These are phyloP conservation scores for Stictocephala bisonia DNA, from an alignment of 2,888 invertebrate species.

Conservation along the genomic window DNA sequence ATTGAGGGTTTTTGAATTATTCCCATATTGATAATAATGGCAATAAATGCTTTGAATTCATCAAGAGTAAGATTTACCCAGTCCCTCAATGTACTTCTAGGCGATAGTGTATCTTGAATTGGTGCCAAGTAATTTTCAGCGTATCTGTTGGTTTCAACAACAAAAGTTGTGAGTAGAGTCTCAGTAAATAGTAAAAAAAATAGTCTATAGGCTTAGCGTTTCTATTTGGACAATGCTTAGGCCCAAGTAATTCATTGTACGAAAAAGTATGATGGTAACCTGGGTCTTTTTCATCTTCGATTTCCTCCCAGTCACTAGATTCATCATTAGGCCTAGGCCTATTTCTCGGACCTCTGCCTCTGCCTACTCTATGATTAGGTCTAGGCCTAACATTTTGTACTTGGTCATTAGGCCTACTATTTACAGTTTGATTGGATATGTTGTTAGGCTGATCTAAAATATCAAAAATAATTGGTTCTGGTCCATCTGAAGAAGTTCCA, in stretches of 20 bases:
- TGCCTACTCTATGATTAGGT: too few relatives aligned
- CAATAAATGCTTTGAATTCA: constrained; percentile 39
- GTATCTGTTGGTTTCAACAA: constrained; percentile 27
- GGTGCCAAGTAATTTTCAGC: too few relatives aligned
- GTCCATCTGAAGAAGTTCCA: too few relatives aligned
- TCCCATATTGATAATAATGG: constrained; percentile 32
- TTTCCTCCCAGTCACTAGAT: constrained; percentile 30
- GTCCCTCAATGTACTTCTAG: background rate
- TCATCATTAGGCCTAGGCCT: too few relatives aligned
- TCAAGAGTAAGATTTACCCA: constrained; percentile 12
- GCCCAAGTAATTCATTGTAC: constrained; percentile 15
- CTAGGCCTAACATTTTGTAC: too few relatives aligned
- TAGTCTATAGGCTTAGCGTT: constrained; percentile 10
- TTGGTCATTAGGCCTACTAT: too few relatives aligned
- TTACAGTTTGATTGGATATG: too few relatives aligned
- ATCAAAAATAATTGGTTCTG: too few relatives aligned
- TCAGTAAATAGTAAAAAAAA: constrained; percentile 16
- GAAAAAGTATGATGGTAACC: constrained; percentile 15
- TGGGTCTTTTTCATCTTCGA: constrained; percentile 20
- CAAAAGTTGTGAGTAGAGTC: constrained; percentile 8
- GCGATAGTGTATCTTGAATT: too few relatives aligned
- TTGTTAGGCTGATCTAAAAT: too few relatives aligned
- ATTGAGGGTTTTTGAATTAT: constrained; percentile 9
- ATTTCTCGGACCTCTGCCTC: too few relatives aligned
- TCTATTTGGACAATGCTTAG: constrained; percentile 30